phyloP scores from a whole-genome alignment of 2,888 invertebrate genomes.

The Tenthredo scrophulariae region DNA sequence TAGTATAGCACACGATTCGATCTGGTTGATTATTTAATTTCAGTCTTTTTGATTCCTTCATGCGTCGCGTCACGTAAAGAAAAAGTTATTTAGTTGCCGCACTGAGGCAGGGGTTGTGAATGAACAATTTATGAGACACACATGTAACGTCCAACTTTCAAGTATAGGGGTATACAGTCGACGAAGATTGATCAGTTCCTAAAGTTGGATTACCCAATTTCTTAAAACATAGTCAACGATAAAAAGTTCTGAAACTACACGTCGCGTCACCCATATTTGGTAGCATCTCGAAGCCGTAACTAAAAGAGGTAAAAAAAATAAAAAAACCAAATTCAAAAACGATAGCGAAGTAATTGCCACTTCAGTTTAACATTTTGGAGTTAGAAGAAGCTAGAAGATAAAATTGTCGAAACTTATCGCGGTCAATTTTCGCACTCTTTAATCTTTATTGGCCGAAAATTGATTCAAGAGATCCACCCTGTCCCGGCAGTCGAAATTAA shows the following conservation, averaged over 20 bases:
- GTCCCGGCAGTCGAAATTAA: not conserved
- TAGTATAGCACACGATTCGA: not conserved
- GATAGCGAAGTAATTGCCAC: not conserved
- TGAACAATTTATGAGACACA: not conserved
- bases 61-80: not conserved
- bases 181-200: not conserved
- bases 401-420: not conserved
- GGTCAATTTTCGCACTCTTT: not conserved
- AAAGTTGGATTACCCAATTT: not conserved
- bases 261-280: not conserved
- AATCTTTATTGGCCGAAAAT: not conserved
- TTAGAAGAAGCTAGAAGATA: not conserved
- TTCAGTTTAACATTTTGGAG: no score
- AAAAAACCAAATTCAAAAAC: no score
- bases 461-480: not conserved
- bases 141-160: not conserved
- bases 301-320: not conserved
- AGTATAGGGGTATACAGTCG: conserved; percentile 1
- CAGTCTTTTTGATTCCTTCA: not conserved
- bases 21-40: not conserved
- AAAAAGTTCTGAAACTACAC: not conserved
- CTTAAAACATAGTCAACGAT: no score
- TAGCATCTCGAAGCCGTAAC: not conserved
- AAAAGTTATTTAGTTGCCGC: not conserved
- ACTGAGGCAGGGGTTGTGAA: not conserved